Evolutionary conservation across 2,797 vertebrate species (phyloP).

Genomic region (Acropternis orthonyx): DNA sequence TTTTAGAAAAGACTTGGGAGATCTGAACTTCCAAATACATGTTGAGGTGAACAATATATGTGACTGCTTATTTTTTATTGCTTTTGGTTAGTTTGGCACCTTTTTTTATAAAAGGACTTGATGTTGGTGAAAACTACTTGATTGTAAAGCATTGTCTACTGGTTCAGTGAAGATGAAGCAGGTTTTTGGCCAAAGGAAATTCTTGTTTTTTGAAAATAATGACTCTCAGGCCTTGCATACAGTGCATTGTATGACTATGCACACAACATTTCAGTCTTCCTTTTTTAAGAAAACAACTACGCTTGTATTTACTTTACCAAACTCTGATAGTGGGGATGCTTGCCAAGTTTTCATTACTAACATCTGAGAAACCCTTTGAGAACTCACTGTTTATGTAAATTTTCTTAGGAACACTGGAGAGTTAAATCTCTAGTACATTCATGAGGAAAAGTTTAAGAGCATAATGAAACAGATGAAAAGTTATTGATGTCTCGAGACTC

Average conservation of each 20-base stretch:
- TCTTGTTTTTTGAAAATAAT: neutral
- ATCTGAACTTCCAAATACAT: neutral
- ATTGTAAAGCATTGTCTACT: neutral
- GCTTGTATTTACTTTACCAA: neutral
- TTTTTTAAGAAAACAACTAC: neutral
- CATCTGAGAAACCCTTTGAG: neutral
- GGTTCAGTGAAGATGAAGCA: neutral
- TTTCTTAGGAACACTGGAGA: neutral
- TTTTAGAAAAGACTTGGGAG: neutral
- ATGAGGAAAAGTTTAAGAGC: neutral
- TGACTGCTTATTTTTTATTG: accelerated
- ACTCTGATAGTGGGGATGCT: neutral
- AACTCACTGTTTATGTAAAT: neutral
- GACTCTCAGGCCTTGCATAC: neutral
- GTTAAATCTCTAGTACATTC: neutral
- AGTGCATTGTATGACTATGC: neutral
- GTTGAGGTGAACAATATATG: neutral
- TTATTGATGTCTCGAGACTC: neutral
- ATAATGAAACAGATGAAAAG: neutral
- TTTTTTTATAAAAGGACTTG: neutral
- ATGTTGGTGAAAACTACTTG: neutral
- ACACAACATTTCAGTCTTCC: neutral
- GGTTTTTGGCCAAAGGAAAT: neutral
- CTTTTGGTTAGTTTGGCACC: neutral
- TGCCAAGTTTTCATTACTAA: neutral